Percentiles rank a stretch among this genome's conserved stretches.
Conservation (phyloP, 2,888 invertebrate genomes). For the Caprella mutica region DNA sequence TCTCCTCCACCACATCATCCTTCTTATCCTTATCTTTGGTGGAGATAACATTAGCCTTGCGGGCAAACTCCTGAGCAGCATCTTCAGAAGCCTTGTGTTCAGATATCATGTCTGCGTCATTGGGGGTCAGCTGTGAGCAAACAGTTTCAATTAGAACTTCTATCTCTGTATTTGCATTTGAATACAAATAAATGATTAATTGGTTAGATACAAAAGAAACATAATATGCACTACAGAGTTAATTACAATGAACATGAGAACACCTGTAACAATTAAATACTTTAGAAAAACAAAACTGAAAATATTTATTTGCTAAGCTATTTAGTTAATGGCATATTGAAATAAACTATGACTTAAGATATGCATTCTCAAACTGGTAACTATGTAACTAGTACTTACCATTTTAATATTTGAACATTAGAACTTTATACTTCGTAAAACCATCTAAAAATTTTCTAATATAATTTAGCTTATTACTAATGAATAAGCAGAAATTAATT, state of each 20-base stretch:
- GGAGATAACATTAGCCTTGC: constrained; percentile 59
- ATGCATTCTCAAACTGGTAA: too few species aligned
- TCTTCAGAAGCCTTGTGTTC: constrained; percentile 71
- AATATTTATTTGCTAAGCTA: too few species aligned
- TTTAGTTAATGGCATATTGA: too few species aligned
- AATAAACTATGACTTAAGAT: too few species aligned
- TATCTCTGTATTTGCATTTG: not conserved
- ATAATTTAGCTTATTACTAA: too few species aligned
- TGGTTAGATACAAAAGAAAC: not conserved
- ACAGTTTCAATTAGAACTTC: constrained; percentile 15
- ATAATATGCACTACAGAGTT: not conserved
- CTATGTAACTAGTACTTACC: too few species aligned
- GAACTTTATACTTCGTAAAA: too few species aligned
- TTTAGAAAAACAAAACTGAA: too few species aligned
- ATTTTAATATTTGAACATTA: too few species aligned
- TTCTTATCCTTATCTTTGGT: constrained; percentile 67
- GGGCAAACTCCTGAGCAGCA: constrained; percentile 75
- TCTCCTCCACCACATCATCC: constrained; percentile 49
- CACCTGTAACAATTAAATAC: not conserved
- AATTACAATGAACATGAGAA: not conserved
- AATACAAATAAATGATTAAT: not conserved
- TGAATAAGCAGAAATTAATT: too few species aligned
- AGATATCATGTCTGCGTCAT: constrained; percentile 65
- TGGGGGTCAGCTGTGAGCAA: constrained; percentile 59
- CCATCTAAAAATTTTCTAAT: too few species aligned